These are phyloP conservation scores for Hetaerina titia DNA, from an alignment of 2,888 invertebrate species.

Conservation along the genomic window DNA sequence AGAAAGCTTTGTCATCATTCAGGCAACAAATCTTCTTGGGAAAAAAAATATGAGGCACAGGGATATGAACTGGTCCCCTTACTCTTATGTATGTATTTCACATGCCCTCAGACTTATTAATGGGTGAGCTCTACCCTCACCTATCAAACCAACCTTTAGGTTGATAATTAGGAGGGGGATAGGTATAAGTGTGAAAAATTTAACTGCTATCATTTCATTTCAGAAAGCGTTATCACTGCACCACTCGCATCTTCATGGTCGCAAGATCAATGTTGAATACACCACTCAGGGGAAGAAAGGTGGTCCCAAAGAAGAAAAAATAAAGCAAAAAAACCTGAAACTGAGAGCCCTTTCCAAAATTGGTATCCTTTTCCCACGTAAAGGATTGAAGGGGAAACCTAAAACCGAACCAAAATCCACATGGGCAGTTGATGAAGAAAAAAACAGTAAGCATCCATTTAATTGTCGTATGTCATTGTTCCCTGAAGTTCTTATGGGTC, in stretches of 20 bases:
- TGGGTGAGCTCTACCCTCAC: too few relatives aligned
- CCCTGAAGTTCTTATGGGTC: too few relatives aligned
- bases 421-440: not conserved
- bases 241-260: slow-evolving; percentile 75
- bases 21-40: too few relatives aligned
- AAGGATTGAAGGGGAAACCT: not conserved
- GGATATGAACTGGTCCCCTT: too few relatives aligned
- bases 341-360: slow-evolving; percentile 47
- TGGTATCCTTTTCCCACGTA: slow-evolving; percentile 8
- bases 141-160: too few relatives aligned
- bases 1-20: too few relatives aligned
- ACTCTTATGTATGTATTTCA: too few relatives aligned
- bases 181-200: not conserved
- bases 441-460: not conserved
- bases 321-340: slow-evolving; percentile 54
- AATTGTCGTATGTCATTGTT: too few relatives aligned
- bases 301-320: slow-evolving; percentile 73
- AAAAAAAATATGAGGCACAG: too few relatives aligned
- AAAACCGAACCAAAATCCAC: not conserved
- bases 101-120: too few relatives aligned
- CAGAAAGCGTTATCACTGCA: slow-evolving; percentile 78
- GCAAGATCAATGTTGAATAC: slow-evolving; percentile 77
- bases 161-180: too few relatives aligned
- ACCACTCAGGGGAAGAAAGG: slow-evolving; percentile 76
- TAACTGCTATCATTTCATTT: slow-evolving; percentile 71